Conservation (phyloP, 1,140 invertebrate genomes). For the Papilio polytes region DNA sequence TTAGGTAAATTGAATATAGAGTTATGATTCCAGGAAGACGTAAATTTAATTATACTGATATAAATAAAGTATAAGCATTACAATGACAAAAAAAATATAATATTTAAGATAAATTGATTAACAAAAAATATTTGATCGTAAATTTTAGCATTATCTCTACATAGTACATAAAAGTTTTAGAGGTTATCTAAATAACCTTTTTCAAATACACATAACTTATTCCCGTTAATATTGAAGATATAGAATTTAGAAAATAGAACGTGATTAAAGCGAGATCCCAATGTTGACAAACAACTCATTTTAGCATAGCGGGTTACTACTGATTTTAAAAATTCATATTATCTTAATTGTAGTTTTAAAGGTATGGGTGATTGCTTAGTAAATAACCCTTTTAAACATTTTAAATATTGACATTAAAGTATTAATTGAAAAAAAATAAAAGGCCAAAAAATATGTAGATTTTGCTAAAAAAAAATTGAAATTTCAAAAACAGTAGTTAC, state of each 20-base stretch:
- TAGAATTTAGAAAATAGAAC: neutral
- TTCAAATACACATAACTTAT: no score
- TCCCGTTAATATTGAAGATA: neutral
- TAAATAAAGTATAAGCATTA: no score
- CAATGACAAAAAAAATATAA: no score
- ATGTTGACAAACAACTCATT: neutral
- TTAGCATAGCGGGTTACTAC: neutral
- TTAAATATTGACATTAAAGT: neutral
- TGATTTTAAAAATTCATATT: neutral
- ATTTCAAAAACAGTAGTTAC: neutral
- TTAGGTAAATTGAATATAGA: neutral
- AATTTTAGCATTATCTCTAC: no score
- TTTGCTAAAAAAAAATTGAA: neutral
- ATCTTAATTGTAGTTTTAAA: neutral
- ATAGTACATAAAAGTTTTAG: no score
- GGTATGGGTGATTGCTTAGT: neutral
- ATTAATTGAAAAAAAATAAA: neutral
- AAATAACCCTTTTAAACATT: neutral
- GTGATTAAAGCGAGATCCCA: neutral
- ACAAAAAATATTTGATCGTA: no score
- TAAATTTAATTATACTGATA: no score
- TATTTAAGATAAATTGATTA: no score
- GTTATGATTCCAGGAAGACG: neutral
- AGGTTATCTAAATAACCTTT: no score
- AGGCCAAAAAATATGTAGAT: neutral